Percentiles rank a stretch among this genome's conserved stretches.
These are phyloP conservation scores for Platerodrilus igneus DNA, from an alignment of 2,888 invertebrate species.

Conservation along the genomic window DNA sequence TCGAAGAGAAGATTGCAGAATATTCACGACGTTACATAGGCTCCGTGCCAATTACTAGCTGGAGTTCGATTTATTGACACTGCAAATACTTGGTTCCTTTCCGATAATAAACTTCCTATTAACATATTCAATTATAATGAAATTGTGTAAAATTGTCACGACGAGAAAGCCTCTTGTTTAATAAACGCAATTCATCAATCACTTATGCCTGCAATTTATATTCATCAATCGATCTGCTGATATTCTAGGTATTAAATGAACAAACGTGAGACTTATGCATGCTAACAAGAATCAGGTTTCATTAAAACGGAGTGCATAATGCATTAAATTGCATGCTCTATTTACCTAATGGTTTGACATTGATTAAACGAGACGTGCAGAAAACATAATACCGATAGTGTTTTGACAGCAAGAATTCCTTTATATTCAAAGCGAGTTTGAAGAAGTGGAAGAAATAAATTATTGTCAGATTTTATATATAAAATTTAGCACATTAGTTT, in stretches of 20 bases:
- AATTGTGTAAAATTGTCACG: slow-evolving; percentile 2
- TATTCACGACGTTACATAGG: slow-evolving; percentile 38
- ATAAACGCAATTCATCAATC: slow-evolving; percentile 12
- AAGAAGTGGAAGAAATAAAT: no score
- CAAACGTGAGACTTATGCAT: slow-evolving; percentile 23
- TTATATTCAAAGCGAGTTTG: no score
- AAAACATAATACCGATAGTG: no score
- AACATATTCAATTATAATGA: no score
- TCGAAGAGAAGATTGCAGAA: slow-evolving; percentile 36
- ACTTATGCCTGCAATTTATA: slow-evolving; percentile 14
- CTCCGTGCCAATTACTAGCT: slow-evolving; percentile 38
- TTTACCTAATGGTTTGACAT: no score
- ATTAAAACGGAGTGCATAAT: slow-evolving; percentile 24
- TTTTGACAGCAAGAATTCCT: no score
- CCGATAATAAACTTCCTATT: no score
- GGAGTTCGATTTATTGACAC: slow-evolving; percentile 20
- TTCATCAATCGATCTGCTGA: slow-evolving; percentile 12
- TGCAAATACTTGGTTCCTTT: slow-evolving; percentile 7
- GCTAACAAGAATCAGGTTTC: no score
- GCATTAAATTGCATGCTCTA: slow-evolving; percentile 30
- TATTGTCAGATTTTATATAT: no score
- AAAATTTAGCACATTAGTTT: no score
- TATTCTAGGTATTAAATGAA: slow-evolving; percentile 9
- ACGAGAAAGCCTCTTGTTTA: slow-evolving; percentile 4
- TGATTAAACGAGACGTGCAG: slow-evolving; percentile 15